phyloP scores from a whole-genome alignment of 2,888 invertebrate species.

The Gymnocheta viridis region DNA sequence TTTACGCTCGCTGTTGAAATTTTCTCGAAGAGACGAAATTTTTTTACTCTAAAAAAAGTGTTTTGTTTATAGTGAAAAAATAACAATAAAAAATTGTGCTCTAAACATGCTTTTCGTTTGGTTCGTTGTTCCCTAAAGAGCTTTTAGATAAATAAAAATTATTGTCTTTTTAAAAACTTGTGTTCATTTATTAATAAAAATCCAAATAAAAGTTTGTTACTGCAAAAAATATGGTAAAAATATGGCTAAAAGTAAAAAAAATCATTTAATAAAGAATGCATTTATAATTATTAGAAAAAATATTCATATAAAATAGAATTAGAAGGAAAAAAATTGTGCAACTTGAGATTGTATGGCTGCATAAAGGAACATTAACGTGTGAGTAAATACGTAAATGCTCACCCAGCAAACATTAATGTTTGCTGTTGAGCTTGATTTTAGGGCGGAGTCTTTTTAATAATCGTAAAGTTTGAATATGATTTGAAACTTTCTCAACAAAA shows the following conservation, averaged over 20 bases:
- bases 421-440: too few relatives aligned
- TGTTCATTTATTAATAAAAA: not conserved
- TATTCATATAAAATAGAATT: not conserved
- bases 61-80: too few relatives aligned
- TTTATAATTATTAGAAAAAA: not conserved
- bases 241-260: not conserved
- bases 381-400: not conserved
- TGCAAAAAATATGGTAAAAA: too few relatives aligned
- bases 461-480: too few relatives aligned
- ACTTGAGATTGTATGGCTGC: not conserved
- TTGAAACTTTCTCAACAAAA: too few relatives aligned
- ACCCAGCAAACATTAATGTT: not conserved
- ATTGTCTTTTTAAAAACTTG: not conserved
- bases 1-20: not conserved
- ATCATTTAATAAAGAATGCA: not conserved
- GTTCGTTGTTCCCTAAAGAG: constrained; percentile 9
- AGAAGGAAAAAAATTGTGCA: not conserved
- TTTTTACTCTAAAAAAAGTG: not conserved
- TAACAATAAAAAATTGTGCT: constrained; percentile 1
- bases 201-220: not conserved
- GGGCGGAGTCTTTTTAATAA: too few relatives aligned
- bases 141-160: not conserved
- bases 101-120: not conserved
- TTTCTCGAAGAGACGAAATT: not conserved
- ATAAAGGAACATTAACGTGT: not conserved